Conservation (phyloP, 92 coral and sea anemone species). For the Anthopleura xanthogrammica region DNA sequence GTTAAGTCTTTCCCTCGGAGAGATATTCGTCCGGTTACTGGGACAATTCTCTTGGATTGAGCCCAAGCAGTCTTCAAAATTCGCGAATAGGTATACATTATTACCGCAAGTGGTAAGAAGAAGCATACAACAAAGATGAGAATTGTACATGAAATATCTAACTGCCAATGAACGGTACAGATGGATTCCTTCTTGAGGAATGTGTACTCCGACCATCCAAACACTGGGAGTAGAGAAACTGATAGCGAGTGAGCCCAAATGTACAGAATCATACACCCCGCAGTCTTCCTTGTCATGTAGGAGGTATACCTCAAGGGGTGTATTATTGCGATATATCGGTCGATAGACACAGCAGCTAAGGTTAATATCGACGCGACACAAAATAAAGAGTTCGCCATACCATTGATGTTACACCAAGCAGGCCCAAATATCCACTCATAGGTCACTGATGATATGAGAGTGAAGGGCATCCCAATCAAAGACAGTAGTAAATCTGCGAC, state of each 20-base stretch:
- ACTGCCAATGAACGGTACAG: slow-evolving; percentile 77
- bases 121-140: slow-evolving; percentile 75
- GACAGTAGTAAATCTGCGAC: slow-evolving; percentile 74
- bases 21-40: slow-evolving; percentile 61
- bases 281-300: slow-evolving; percentile 67
- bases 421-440: slow-evolving; percentile 78
- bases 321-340: slow-evolving; percentile 80
- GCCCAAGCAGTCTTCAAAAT: slow-evolving; percentile 66
- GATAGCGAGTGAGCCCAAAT: slow-evolving; percentile 74
- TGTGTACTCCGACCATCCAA: slow-evolving; percentile 67
- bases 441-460: slow-evolving; percentile 82
- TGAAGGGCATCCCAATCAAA: slow-evolving; percentile 84
- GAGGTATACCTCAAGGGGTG: slow-evolving; percentile 75
- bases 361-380: slow-evolving; percentile 89
- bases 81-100: slow-evolving; percentile 60
- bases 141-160: slow-evolving; percentile 58
- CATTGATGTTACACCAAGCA: slow-evolving; percentile 79
- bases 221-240: slow-evolving; percentile 67
- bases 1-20: slow-evolving; percentile 22
- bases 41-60: slow-evolving; percentile 64
- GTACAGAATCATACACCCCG: slow-evolving; percentile 56
- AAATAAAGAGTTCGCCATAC: slow-evolving; percentile 80
- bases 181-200: slow-evolving; percentile 74
- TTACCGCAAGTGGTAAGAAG: slow-evolving; percentile 67
- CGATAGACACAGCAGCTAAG: slow-evolving; percentile 79